These are phyloP conservation scores for Hydractinia echinata DNA, from an alignment of 30 jellyfish, hydroid and myxozoan species.

Conservation along the genomic window DNA sequence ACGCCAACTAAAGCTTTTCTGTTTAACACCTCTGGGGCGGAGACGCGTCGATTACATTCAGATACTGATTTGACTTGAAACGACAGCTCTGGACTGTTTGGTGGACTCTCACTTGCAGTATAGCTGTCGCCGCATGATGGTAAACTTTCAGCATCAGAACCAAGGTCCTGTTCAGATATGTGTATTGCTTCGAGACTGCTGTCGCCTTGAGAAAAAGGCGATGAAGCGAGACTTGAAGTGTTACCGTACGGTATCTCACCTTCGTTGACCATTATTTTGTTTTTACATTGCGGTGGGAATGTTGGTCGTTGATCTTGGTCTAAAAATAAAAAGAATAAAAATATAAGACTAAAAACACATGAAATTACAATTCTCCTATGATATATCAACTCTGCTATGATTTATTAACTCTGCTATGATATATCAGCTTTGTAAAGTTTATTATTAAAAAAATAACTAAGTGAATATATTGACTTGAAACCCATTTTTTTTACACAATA, in stretches of 20 bases:
- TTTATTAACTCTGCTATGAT: too few relatives aligned
- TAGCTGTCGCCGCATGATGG: constrained; percentile 24
- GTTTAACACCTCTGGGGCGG: constrained; percentile 10
- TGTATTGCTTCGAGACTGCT: constrained; percentile 1
- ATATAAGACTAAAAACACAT: neutral
- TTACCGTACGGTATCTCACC: neutral
- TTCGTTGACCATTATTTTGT: neutral
- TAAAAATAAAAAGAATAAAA: neutral
- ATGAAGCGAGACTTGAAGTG: neutral
- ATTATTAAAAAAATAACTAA: neutral
- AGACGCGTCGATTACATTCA: neutral
- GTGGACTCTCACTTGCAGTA: constrained; percentile 20
- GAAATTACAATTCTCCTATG: neutral
- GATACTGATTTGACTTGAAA: neutral
- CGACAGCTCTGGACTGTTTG: constrained; percentile 19
- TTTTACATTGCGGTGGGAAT: neutral
- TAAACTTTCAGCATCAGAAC: constrained; percentile 24
- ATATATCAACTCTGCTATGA: neutral
- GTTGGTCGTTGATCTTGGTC: neutral
- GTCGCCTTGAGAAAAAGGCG: neutral
- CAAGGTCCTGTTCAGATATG: constrained; percentile 22
- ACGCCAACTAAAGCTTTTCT: neutral
- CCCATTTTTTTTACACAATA: neutral
- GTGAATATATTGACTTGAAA: too few relatives aligned
- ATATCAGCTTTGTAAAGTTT: neutral